Base-by-base conservation (phyloP, 37 sponge, comb jelly and placozoan species). In the Axinella damicornis region DNA sequence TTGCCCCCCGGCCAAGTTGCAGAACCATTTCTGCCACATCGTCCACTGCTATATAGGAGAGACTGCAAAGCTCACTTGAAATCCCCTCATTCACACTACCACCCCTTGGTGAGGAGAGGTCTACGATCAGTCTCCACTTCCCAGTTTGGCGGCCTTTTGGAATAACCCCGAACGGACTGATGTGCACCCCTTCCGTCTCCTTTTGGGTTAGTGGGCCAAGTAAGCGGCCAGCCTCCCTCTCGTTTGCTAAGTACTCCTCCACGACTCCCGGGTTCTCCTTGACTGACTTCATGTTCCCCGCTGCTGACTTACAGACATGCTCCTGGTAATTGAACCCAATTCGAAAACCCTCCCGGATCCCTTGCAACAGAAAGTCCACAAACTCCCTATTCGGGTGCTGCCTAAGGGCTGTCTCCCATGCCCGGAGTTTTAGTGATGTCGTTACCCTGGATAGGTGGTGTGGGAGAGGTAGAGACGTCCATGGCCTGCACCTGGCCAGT, bases 141-240 rank as follows among this genome's bases (percentile, higher is more conserved):
- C 32, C 76, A 24, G n/a, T n/a, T 53, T 73, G 74, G n/a, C 4
- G 22, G 31, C 56, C 56, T 53, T 74, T 74, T 52, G 55, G 56
- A 16, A 74, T 46, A n/a, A 74, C 76, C 19, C 76, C 76, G 24
- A 74, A 56, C 1, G 35, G 74, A 41, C 54, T 73, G 27, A 73
- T 36, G 18, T 73, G 74, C 35, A 37, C 28, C 53, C 21, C 46
- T 37, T 28, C 54, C 2, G 74, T 28, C 19, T 32, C 36, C 21
- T 27, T 36, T 41, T 73, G 35, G 27, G 33, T n/a, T 41, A 73
- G 2, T 19, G 74, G 74, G 40, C 74, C 74, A 36, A 53, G 27
- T 40, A 73, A 53, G 40, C 74, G 22, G 35, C 74, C 74, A 2
- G 53, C 74, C 40, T 37, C 16, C 16, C 74, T 28, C 40, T 73